Evolutionary conservation across 37 sponge, comb jelly and placozoan genomes (phyloP).

Genomic region (Beroe ovata): DNA sequence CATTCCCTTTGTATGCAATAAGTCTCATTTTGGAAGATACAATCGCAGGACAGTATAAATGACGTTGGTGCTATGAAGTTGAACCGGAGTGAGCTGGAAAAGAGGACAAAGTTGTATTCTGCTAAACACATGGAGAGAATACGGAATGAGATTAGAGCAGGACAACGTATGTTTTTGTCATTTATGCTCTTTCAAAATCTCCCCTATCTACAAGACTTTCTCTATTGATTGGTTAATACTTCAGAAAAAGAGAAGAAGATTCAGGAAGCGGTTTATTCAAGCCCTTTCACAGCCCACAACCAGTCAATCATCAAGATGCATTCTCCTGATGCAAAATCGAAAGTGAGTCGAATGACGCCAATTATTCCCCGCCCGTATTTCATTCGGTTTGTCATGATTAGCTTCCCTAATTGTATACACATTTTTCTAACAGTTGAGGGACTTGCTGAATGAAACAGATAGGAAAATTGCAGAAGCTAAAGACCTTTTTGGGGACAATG

Average conservation of each 20-base stretch:
- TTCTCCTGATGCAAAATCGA: not conserved
- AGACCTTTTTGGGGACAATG: conserved; percentile 53
- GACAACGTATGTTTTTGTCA: too few species aligned
- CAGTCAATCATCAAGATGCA: not conserved
- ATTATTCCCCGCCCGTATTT: too few species aligned
- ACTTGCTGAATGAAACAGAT: conserved; percentile 51
- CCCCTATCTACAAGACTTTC: too few species aligned
- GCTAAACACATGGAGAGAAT: conserved; percentile 55
- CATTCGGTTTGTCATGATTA: too few species aligned
- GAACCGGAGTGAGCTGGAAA: conserved; percentile 17
- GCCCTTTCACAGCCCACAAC: conserved; percentile 52
- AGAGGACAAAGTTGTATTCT: conserved; percentile 29
- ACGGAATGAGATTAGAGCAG: conserved; percentile 11
- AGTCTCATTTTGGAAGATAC: not conserved
- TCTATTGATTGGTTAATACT: too few species aligned
- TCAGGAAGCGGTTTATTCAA: not conserved
- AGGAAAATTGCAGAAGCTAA: conserved; percentile 60
- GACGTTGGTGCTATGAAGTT: conserved; percentile 22
- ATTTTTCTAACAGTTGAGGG: conserved; percentile 9
- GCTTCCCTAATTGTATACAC: too few species aligned
- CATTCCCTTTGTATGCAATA: not conserved
- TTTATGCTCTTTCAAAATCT: too few species aligned
- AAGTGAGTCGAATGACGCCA: not conserved
- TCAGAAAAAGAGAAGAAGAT: conserved; percentile 20
- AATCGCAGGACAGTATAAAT: conserved; percentile 32